phyloP scores from a whole-genome alignment of 2,113 vertebrate genomes.

The Cynopterus brachyotis region DNA sequence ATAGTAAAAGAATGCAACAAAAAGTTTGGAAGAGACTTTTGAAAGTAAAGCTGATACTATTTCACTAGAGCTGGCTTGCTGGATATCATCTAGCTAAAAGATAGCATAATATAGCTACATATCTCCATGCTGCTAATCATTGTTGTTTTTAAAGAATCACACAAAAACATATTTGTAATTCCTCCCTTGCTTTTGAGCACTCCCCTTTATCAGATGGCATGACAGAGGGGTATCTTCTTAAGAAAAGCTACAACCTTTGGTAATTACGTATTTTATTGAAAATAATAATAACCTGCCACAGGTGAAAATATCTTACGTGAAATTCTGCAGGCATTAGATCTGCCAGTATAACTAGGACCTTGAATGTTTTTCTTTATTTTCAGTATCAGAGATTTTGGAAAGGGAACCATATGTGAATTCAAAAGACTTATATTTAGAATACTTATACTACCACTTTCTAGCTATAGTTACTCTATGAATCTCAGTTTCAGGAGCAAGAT shows the following conservation, averaged over 20 bases:
- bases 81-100: background rate
- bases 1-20: background rate
- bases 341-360: background rate
- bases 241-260: background rate
- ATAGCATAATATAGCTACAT: background rate
- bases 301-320: background rate
- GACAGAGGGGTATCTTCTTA: background rate
- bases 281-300: background rate
- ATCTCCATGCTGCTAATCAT: background rate
- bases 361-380: background rate
- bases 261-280: background rate
- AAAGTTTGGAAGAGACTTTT: background rate
- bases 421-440: background rate
- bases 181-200: background rate
- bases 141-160: background rate
- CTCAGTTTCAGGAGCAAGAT: background rate
- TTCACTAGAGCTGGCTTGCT: background rate
- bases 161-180: background rate
- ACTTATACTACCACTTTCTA: background rate
- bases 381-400: background rate
- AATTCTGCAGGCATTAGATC: background rate
- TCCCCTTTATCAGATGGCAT: background rate
- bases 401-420: background rate
- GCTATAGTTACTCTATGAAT: background rate
- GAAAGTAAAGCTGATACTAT: background rate